Percentiles rank a stretch among this genome's conserved stretches.
phyloP scores from a whole-genome alignment of 2,888 invertebrate species.

The Caenorhabditis japonica region DNA sequence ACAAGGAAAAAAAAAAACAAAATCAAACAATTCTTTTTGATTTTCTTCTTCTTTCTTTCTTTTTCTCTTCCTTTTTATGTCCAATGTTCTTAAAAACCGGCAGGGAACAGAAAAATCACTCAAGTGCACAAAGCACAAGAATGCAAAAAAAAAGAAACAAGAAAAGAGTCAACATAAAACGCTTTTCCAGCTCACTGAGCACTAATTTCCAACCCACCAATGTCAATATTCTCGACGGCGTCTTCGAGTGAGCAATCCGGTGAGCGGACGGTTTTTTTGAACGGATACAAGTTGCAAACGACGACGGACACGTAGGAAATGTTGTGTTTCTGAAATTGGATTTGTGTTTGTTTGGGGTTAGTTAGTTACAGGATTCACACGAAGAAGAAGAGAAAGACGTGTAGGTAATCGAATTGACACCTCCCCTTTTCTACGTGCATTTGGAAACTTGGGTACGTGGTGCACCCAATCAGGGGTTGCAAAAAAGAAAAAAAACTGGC shows the following conservation, averaged over 20 bases:
- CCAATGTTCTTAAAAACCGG: too few relatives aligned
- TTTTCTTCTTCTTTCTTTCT: too few relatives aligned
- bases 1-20: conserved; percentile 12
- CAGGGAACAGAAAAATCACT: conserved; percentile 17
- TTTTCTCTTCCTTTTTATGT: too few relatives aligned
- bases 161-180: conserved; percentile 29
- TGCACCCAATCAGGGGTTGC: conserved; percentile 38
- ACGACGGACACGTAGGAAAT: conserved; percentile 81
- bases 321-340: conserved; percentile 55
- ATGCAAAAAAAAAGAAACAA: conserved; percentile 8
- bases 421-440: conserved; percentile 10
- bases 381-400: conserved; percentile 6
- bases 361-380: conserved; percentile 9
- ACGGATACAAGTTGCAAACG: conserved; percentile 94
- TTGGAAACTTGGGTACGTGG: conserved; percentile 2
- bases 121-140: conserved; percentile 38
- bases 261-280: conserved; percentile 82
- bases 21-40: too few relatives aligned
- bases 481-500: too few relatives aligned
- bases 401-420: conserved; percentile 42
- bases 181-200: conserved; percentile 19
- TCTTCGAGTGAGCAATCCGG: conserved; percentile 86
- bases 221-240: conserved; percentile 82
- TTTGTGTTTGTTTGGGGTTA: too few relatives aligned
- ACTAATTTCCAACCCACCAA: conserved; percentile 52